Base-by-base conservation (phyloP, 2,888 invertebrate genomes). In the Selenia dentaria region DNA sequence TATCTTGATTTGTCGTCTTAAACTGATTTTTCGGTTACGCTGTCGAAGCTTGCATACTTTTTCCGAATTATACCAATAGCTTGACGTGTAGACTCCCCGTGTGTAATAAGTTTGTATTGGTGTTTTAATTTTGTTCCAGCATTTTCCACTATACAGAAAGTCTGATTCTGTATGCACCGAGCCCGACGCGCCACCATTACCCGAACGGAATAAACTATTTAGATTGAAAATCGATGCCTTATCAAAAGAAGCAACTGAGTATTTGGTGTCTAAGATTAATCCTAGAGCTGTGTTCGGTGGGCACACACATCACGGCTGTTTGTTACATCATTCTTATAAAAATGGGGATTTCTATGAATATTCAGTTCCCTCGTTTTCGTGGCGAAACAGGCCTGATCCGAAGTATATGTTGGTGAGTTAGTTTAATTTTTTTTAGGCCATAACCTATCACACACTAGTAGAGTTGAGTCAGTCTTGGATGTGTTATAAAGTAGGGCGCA, bases 311-410 rank as follows among this genome's bases (percentile, higher is more conserved):
- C 96, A 98, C 74, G 97, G 96, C 10, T 99, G 99, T 74, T 92
- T 94, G 36, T 66, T 86, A 6, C 70, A 86, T 31, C 93, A 94
- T 66, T 50, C 66, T 13, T 71, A 75, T 60, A 44, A 67, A 36
- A 25, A 41, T 74, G 20, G 88, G 62, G 55, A 93, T 91, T 75
- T 94, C 57, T 83, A 92, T 29, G 96, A 96, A 81, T 93, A 94
- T 61, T 98, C 98, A 0, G 93, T 99, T 18, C 95, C 99, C 0
- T 99, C 99, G 3, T 99, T 98, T 72, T 98, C 96, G 71, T 99
- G 99, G 99, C 92, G 99, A 49, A 98, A 99, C 81, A 96, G 96
- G 71, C 92, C 95, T 50, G 95, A 96, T 84, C 99, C 99, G 0
- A 96, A 96, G 64, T 98, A 96, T 83, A 92, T 97, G 73, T 80